Conservation (phyloP, 2,797 vertebrate species). For the Sebastes glaucus region DNA sequence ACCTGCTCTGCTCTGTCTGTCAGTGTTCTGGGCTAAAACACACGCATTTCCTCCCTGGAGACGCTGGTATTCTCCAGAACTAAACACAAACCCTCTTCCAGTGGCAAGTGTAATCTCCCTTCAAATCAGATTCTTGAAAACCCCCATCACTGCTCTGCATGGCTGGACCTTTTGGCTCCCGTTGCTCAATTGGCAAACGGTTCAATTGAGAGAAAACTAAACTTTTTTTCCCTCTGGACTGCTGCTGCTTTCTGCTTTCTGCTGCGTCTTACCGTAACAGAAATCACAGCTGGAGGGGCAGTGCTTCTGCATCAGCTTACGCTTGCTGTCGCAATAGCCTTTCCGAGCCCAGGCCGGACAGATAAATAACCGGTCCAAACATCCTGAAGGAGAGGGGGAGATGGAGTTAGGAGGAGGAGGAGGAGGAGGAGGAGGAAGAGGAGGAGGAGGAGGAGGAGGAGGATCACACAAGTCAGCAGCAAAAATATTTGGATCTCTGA, state of each 20-base stretch:
- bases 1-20: slow-evolving; percentile 3
- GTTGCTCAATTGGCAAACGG: slow-evolving; percentile 73
- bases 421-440: too few species aligned
- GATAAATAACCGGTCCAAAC: slow-evolving; percentile 91
- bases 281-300: slow-evolving; percentile 96
- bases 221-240: slow-evolving; percentile 20
- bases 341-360: slow-evolving; percentile 91
- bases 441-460: background rate
- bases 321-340: slow-evolving; percentile 91
- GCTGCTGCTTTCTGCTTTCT: slow-evolving; percentile 31
- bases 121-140: slow-evolving; percentile 55
- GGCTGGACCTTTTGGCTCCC: slow-evolving; percentile 74
- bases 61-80: slow-evolving; percentile 15
- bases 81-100: slow-evolving; percentile 22
- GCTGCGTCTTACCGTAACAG: slow-evolving; percentile 89
- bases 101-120: slow-evolving; percentile 47
- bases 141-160: slow-evolving; percentile 44
- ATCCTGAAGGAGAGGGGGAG: slow-evolving; percentile 83
- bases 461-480: slow-evolving; percentile 59
- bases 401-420: slow-evolving; percentile 15
- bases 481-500: slow-evolving; percentile 41
- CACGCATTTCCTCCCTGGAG: slow-evolving; percentile 12
- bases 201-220: slow-evolving; percentile 63
- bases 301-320: slow-evolving; percentile 93
- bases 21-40: background rate